Evolutionary conservation across 2,888 invertebrate genomes (phyloP).

Genomic region (Sphecodes monilicornis): DNA sequence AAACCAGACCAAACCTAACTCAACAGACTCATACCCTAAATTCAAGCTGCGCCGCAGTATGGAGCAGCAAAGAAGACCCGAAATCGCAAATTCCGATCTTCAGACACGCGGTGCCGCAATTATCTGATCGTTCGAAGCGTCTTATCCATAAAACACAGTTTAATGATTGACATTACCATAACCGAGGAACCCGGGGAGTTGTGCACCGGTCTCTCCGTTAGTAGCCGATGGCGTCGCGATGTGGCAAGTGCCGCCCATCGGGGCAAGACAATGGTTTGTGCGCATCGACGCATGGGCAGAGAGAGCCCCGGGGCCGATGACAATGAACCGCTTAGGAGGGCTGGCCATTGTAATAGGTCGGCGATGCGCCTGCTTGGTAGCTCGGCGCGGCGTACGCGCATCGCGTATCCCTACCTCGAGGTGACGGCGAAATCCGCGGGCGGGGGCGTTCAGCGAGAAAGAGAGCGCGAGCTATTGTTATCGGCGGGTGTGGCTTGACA

Average conservation of each 20-base stretch:
- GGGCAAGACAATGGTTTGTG: constrained; percentile 81
- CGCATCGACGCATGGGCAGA: constrained; percentile 83
- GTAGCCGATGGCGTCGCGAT: constrained; percentile 63
- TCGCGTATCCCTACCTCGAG: constrained; percentile 71
- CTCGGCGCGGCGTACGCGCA: constrained; percentile 68
- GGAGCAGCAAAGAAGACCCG: background rate
- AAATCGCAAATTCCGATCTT: background rate
- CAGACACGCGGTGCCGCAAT: background rate
- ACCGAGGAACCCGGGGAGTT: background rate
- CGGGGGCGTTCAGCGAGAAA: constrained; percentile 22
- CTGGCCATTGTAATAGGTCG: constrained; percentile 83
- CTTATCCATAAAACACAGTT: background rate
- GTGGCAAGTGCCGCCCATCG: constrained; percentile 77
- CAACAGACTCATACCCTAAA: background rate
- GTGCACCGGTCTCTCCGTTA: background rate
- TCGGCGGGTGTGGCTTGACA: constrained; percentile 27
- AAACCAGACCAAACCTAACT: background rate
- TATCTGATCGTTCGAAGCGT: background rate
- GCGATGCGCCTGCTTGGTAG: constrained; percentile 83
- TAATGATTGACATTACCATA: background rate
- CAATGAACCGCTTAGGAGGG: constrained; percentile 82
- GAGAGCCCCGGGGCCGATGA: constrained; percentile 76
- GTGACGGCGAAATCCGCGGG: constrained; percentile 47
- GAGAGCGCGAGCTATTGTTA: constrained; percentile 51
- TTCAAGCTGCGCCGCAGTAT: background rate